These are phyloP conservation scores for Blomia tropicalis DNA, from an alignment of 2,888 invertebrate genomes.

Conservation along the genomic window DNA sequence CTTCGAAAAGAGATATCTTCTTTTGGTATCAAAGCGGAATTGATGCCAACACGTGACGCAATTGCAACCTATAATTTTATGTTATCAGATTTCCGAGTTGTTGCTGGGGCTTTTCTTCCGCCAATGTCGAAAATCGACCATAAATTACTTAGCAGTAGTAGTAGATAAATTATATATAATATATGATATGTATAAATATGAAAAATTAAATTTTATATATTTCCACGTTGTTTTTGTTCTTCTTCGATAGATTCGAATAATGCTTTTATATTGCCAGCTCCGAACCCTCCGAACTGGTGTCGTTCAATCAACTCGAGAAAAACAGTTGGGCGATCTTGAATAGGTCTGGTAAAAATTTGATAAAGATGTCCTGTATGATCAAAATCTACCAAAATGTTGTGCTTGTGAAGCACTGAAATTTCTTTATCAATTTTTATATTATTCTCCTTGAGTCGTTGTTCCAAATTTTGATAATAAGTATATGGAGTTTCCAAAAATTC, in stretches of 20 bases:
- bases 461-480: slow-evolving; percentile 69
- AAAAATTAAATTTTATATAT: slow-evolving; percentile 50
- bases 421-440: slow-evolving; percentile 43
- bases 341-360: slow-evolving; percentile 85
- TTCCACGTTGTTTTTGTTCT: slow-evolving; percentile 84
- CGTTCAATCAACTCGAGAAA: slow-evolving; percentile 95
- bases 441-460: slow-evolving; percentile 55
- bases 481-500: slow-evolving; percentile 78
- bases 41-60: slow-evolving; percentile 66
- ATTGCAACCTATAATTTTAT: slow-evolving; percentile 81
- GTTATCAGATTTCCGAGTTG: slow-evolving; percentile 57
- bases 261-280: slow-evolving; percentile 96
- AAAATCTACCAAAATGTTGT: slow-evolving; percentile 40
- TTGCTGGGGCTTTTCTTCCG: slow-evolving; percentile 44
- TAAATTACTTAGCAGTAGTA: slow-evolving; percentile 1
- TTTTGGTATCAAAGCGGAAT: slow-evolving; percentile 53
- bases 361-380: slow-evolving; percentile 93
- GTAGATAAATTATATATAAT: too few species aligned
- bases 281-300: slow-evolving; percentile 82
- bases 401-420: slow-evolving; percentile 16
- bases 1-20: slow-evolving; percentile 35
- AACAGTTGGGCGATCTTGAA: slow-evolving; percentile 89
- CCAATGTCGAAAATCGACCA: slow-evolving; percentile 32
- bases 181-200: too few species aligned
- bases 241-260: slow-evolving; percentile 90